Percentiles rank a stretch among this genome's conserved stretches.
These are phyloP conservation scores for Drosophila mayaguana DNA, from an alignment of 2,888 invertebrate genomes.

Conservation along the genomic window DNA sequence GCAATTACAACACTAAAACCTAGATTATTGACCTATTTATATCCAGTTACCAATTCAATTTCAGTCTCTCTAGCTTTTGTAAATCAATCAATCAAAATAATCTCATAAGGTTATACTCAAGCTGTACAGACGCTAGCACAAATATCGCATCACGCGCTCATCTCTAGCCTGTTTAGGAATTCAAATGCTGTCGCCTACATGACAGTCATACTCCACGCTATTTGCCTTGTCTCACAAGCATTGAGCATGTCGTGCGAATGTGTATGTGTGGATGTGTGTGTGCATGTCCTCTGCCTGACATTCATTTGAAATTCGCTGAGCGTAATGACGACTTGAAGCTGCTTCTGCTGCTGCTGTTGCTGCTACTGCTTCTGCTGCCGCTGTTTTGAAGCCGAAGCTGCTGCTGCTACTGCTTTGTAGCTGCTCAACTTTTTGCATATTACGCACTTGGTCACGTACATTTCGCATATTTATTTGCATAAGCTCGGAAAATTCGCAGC, in stretches of 20 bases:
- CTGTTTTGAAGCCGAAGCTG: conserved; percentile 34
- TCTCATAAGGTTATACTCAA: neutral
- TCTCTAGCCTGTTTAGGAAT: conserved; percentile 66
- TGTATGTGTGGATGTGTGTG: conserved; percentile 19
- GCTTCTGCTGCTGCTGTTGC: neutral
- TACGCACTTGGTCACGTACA: conserved; percentile 79
- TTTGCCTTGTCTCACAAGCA: conserved; percentile 61
- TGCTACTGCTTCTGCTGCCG: conserved; percentile 21
- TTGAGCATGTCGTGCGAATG: conserved; percentile 21
- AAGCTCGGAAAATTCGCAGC: conserved; percentile 57
- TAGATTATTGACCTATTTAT: no score
- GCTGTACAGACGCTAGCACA: neutral
- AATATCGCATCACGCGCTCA: conserved; percentile 10
- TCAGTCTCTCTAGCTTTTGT: neutral
- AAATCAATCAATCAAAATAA: no score
- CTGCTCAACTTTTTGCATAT: conserved; percentile 71
- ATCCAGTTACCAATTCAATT: neutral
- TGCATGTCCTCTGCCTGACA: conserved; percentile 74
- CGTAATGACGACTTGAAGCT: conserved; percentile 66
- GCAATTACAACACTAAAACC: no score
- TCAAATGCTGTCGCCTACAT: conserved; percentile 69
- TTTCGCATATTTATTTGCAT: conserved; percentile 75
- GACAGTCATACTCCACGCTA: conserved; percentile 38
- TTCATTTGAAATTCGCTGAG: conserved; percentile 74
- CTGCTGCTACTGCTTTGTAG: conserved; percentile 16